These are phyloP conservation scores for Orchesella flavescens DNA, from an alignment of 2,888 invertebrate species.

Conservation along the genomic window DNA sequence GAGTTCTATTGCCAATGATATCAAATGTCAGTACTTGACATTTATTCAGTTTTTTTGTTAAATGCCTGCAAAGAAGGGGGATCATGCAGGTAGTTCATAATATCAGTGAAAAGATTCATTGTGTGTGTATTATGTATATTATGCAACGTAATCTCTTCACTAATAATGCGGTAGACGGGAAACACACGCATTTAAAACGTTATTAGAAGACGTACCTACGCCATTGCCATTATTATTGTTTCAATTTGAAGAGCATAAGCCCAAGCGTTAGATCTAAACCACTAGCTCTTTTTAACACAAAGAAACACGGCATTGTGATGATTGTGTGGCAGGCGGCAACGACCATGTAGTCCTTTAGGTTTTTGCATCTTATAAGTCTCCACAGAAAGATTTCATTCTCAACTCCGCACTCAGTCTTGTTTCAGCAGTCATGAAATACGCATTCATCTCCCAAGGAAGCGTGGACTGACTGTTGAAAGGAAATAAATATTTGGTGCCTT, in stretches of 20 bases:
- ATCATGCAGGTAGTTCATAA: background rate
- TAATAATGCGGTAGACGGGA: background rate
- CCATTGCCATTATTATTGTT: no score
- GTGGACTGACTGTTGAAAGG: background rate
- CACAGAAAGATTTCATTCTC: conserved; percentile 30
- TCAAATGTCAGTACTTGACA: conserved; percentile 72
- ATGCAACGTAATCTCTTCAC: background rate
- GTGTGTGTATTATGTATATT: background rate
- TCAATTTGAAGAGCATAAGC: no score
- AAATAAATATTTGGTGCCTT: background rate
- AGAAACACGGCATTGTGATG: no score
- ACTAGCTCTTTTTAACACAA: no score
- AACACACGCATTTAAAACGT: background rate
- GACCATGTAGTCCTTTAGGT: no score
- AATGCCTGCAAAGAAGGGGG: conserved; percentile 15
- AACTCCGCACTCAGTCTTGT: conserved; percentile 22
- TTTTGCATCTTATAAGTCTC: no score
- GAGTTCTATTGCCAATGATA: conserved; percentile 58
- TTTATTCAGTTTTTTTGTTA: conserved; percentile 57
- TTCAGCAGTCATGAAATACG: conserved; percentile 38
- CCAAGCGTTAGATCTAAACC: no score
- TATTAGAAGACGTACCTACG: no score
- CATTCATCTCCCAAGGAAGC: conserved; percentile 6
- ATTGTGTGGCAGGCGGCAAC: no score
- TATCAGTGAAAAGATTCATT: background rate